phyloP scores from a whole-genome alignment of 2,113 vertebrate species.

The Lampris incognitus region DNA sequence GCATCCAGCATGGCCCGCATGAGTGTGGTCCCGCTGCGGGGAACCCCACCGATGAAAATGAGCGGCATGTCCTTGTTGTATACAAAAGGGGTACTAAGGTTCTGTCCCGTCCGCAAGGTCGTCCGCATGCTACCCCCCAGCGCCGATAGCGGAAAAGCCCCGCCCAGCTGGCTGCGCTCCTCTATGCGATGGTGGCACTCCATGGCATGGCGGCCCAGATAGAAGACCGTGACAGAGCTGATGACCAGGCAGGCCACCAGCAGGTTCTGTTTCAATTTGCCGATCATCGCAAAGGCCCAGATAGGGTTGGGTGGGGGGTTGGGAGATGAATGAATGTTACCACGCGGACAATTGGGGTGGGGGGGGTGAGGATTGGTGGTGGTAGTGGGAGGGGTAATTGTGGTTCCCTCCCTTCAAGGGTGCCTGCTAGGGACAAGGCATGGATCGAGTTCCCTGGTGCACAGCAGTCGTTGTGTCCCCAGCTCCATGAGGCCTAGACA shows the following conservation, averaged over 20 bases:
- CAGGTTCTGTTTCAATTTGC: conserved; percentile 96
- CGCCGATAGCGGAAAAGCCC: conserved; percentile 61
- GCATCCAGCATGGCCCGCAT: conserved; percentile 98
- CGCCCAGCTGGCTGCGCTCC: conserved; percentile 81
- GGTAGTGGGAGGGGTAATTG: conserved; percentile 22
- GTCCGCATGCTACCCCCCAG: conserved; percentile 74
- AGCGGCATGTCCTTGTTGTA: conserved; percentile 99
- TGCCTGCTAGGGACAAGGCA: conserved; percentile 54
- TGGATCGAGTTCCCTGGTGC: conserved; percentile 72
- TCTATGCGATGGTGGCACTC: conserved; percentile 95
- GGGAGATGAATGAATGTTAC: conserved; percentile 39
- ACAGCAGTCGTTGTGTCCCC: conserved; percentile 67
- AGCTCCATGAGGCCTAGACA: conserved; percentile 81
- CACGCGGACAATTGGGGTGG: conserved; percentile 29
- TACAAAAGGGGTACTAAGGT: conserved; percentile 78
- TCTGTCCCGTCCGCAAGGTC: conserved; percentile 76
- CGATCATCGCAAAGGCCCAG: conserved; percentile 85
- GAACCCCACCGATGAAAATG: conserved; percentile 95
- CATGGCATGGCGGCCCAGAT: conserved; percentile 95
- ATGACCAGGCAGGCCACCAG: conserved; percentile 94
- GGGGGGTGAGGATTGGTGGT: conserved; percentile 29
- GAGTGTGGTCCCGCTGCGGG: conserved; percentile 94
- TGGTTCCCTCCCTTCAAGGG: conserved; percentile 71
- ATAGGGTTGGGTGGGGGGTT: neutral
- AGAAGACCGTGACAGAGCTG: conserved; percentile 94